Evolutionary conservation across 2,888 invertebrate species (phyloP).

Genomic region (Cabera pusaria): DNA sequence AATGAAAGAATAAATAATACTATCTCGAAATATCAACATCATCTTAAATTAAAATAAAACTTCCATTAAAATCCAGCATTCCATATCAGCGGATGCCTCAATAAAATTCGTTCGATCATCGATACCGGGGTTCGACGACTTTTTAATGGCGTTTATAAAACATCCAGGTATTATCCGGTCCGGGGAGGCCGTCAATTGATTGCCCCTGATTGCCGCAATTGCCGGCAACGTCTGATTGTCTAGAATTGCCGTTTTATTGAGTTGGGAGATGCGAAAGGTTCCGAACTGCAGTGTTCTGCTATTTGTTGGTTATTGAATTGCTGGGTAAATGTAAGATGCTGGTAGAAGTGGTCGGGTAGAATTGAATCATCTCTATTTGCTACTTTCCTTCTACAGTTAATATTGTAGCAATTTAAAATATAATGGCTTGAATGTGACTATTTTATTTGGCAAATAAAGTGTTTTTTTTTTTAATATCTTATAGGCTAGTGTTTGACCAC

Average conservation of each 20-base stretch:
- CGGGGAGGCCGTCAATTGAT: slow-evolving; percentile 26
- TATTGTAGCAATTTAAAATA: too few species aligned
- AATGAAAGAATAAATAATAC: too few species aligned
- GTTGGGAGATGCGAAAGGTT: slow-evolving; percentile 26
- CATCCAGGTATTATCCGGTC: slow-evolving; percentile 25
- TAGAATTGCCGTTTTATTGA: slow-evolving; percentile 30
- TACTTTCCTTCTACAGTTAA: too few species aligned
- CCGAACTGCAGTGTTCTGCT: slow-evolving; percentile 20
- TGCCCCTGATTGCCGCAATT: slow-evolving; percentile 29
- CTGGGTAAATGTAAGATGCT: too few species aligned
- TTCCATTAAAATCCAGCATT: slow-evolving; percentile 22
- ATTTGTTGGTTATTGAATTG: slow-evolving; percentile 11
- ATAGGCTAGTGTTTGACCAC: too few species aligned
- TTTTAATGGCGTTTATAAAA: slow-evolving; percentile 32
- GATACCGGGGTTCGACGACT: slow-evolving; percentile 25
- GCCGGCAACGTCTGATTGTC: slow-evolving; percentile 21
- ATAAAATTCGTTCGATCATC: slow-evolving; percentile 28
- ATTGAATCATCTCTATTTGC: too few species aligned
- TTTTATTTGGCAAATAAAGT: too few species aligned
- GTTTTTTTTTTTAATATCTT: too few species aligned
- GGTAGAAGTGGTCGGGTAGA: too few species aligned
- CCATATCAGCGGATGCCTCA: slow-evolving; percentile 25
- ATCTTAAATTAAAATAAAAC: too few species aligned
- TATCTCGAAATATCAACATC: too few species aligned
- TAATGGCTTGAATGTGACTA: too few species aligned